Evolutionary conservation across 2,888 invertebrate genomes (phyloP).

Genomic region (Dolichopus griseipennis): DNA sequence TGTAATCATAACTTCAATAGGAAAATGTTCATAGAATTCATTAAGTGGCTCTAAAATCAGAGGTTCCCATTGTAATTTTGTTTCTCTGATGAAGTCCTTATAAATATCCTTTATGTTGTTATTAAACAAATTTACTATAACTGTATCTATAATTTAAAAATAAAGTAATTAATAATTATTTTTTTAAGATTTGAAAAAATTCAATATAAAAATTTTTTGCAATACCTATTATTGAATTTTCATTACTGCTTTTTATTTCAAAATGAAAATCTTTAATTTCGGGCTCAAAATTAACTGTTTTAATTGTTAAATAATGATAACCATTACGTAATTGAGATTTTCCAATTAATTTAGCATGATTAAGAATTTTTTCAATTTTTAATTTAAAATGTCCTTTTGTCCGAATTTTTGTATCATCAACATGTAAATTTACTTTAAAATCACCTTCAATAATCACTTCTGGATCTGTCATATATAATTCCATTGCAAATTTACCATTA

Average conservation of each 20-base stretch:
- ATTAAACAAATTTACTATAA: slow-evolving; percentile 46
- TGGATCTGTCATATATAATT: slow-evolving; percentile 45
- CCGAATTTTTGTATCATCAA: slow-evolving; percentile 45
- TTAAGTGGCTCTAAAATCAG: slow-evolving; percentile 37
- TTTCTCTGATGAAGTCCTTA: slow-evolving; percentile 45
- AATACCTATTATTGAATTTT: too few species aligned
- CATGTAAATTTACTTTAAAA: slow-evolving; percentile 43
- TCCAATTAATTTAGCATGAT: slow-evolving; percentile 47
- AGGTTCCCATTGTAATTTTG: slow-evolving; percentile 40
- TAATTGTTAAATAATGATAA: slow-evolving; percentile 45
- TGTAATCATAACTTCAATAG: slow-evolving; percentile 37
- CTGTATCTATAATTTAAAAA: slow-evolving; percentile 28
- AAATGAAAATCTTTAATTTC: slow-evolving; percentile 38
- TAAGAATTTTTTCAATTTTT: slow-evolving; percentile 26
- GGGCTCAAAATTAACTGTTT: slow-evolving; percentile 50
- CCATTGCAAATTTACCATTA: slow-evolving; percentile 49
- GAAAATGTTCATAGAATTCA: slow-evolving; percentile 38
- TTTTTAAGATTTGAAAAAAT: too few species aligned
- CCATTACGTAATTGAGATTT: slow-evolving; percentile 43
- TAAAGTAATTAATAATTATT: too few species aligned
- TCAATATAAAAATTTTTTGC: too few species aligned
- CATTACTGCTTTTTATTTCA: not conserved
- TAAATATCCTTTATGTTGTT: slow-evolving; percentile 49
- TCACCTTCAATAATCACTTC: slow-evolving; percentile 50
- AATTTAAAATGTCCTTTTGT: slow-evolving; percentile 45